Base-by-base conservation (phyloP, 2,113 vertebrate species). In the Platysternon megacephalum region DNA sequence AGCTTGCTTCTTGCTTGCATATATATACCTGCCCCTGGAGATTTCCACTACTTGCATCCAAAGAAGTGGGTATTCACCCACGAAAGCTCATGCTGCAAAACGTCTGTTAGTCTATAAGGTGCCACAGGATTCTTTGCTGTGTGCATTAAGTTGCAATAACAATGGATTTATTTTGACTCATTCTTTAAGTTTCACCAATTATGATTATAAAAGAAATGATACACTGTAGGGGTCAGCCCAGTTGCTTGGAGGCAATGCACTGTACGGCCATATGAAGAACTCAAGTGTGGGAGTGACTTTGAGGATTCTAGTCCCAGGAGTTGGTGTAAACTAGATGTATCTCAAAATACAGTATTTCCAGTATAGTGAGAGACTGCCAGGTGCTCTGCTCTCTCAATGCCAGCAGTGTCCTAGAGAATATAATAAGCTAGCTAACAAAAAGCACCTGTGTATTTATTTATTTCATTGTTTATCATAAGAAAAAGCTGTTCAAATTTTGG, bases 271-370 rank as follows among this genome's bases (percentile, higher is more conserved):
- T 92, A 92, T 95, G 95, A 96, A 85, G 83, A 95, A 90, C 90
- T 95, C 86, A 91, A 97, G 82, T 95, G 86, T 94, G 95, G 95
- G 95, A 94, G 95, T 96, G 97, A 92, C 95, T 93, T 94, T 90
- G 76, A 93, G 91, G 93, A 92, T 92, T 96, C 52, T 78, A 94
- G 88, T 97, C 95, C 95, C 95, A 97, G 87, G 92, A 92, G 93
- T 82, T 96, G 91, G 89, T 86, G 90, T 92, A 96, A 95, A 95
- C 91, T 93, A 97, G 96, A 95, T 95, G 94, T 98, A 94, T 97
- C 96, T 91, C 72, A 96, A 93, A 93, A 90, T 94, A 95, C 94
- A 94, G 92, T 94, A 96, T 96, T 93, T 76, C 51, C 94, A 95
- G 93, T 87, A 1, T 68, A 91, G 56, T 1, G 0, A 91, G 65